A percentile compares a stretch with the other conserved stretches of the same genome.
phyloP scores from a whole-genome alignment of 2,888 invertebrate species.

The Mycalesis mineus region DNA sequence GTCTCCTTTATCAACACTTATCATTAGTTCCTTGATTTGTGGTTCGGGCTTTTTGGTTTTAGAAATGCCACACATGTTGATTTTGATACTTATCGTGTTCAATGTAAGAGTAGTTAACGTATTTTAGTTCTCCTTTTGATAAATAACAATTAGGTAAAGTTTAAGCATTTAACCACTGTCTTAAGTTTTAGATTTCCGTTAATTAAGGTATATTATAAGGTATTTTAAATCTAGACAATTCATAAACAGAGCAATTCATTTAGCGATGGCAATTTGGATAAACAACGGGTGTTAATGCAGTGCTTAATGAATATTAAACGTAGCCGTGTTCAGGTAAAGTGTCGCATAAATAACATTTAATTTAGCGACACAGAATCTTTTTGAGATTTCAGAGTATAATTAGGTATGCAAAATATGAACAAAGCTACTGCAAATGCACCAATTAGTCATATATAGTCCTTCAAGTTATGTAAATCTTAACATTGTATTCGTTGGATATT shows the following conservation, averaged over 20 bases:
- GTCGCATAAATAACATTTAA: conserved; percentile 7
- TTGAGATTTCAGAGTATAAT: not conserved
- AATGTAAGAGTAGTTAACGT: too few relatives aligned
- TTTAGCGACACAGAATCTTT: conserved; percentile 10
- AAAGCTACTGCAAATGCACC: too few relatives aligned
- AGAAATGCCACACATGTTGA: not conserved
- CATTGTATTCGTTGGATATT: too few relatives aligned
- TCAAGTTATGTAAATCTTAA: too few relatives aligned
- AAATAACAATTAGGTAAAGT: too few relatives aligned
- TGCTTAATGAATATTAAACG: conserved; percentile 10
- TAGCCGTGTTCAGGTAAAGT: conserved; percentile 7
- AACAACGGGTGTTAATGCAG: not conserved
- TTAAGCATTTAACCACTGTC: too few relatives aligned
- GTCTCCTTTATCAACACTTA: conserved; percentile 9
- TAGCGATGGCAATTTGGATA: not conserved
- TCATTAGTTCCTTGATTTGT: conserved; percentile 3
- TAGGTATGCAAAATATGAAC: not conserved
- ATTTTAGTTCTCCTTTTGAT: too few relatives aligned
- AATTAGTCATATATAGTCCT: too few relatives aligned
- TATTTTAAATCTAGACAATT: not conserved
- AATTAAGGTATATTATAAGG: too few relatives aligned
- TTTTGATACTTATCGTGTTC: not conserved
- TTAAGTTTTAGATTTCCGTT: too few relatives aligned
- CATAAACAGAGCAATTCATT: not conserved
- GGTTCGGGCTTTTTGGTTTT: not conserved